These are phyloP conservation scores for Criorhina ranunculi DNA, from an alignment of 2,888 invertebrate species.

Conservation along the genomic window DNA sequence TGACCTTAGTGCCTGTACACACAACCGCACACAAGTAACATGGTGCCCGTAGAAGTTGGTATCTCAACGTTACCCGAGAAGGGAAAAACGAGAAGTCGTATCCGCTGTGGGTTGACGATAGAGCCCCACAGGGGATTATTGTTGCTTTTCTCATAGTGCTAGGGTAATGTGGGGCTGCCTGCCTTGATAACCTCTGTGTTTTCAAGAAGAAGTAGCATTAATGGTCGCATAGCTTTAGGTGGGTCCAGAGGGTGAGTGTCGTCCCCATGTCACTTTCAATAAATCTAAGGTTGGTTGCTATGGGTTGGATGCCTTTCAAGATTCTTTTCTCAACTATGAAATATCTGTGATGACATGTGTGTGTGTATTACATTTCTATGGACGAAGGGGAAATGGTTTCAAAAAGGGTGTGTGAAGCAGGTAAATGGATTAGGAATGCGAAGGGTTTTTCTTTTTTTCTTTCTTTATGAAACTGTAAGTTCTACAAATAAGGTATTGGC, in stretches of 20 bases:
- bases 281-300: conserved; percentile 49
- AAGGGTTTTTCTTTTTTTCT: too few species aligned
- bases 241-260: conserved; percentile 40
- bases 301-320: conserved; percentile 43
- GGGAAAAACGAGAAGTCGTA: conserved; percentile 20
- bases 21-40: conserved; percentile 29
- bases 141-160: conserved; percentile 18
- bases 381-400: background rate
- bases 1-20: conserved; percentile 53
- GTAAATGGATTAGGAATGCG: conserved; percentile 21
- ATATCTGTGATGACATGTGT: background rate
- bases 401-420: conserved; percentile 28
- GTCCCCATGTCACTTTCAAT: conserved; percentile 52
- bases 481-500: background rate
- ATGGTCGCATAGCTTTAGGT: conserved; percentile 4
- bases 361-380: background rate
- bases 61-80: conserved; percentile 9
- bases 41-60: conserved; percentile 9
- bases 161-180: conserved; percentile 55
- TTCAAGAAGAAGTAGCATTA: conserved; percentile 30
- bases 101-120: conserved; percentile 54
- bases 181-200: conserved; percentile 41
- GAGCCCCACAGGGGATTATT: conserved; percentile 46
- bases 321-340: conserved; percentile 31
- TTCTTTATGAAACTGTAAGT: conserved; percentile 8